Conservation (phyloP, 2,888 invertebrate genomes). For the Oligia strigilis region DNA sequence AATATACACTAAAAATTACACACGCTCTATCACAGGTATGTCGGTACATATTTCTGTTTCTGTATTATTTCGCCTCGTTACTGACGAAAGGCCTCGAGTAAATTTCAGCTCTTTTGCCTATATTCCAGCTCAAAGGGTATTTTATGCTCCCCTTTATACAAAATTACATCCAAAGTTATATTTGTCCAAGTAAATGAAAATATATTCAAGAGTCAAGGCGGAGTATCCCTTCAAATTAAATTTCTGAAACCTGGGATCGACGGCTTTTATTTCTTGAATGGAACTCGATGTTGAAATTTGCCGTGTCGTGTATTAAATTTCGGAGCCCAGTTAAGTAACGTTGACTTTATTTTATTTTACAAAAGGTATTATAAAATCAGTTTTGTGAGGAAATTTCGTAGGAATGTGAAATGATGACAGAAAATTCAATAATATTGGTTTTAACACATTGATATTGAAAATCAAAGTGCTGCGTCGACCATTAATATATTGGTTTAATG, state of each 20-base stretch:
- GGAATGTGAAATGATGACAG: not conserved
- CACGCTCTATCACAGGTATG: slow-evolving; percentile 39
- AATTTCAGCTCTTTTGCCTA: slow-evolving; percentile 42
- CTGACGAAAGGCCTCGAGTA: slow-evolving; percentile 42
- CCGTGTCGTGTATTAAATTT: slow-evolving; percentile 59
- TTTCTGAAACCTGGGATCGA: slow-evolving; percentile 57
- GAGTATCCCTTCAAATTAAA: slow-evolving; percentile 63
- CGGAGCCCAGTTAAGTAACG: slow-evolving; percentile 27
- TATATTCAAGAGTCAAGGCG: slow-evolving; percentile 56
- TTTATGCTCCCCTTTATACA: slow-evolving; percentile 55
- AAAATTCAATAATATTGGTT: not conserved
- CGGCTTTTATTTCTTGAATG: slow-evolving; percentile 58
- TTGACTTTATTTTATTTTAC: slow-evolving; percentile 52
- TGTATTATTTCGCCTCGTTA: slow-evolving; percentile 50
- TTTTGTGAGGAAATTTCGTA: not conserved
- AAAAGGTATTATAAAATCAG: slow-evolving; percentile 4
- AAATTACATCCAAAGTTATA: slow-evolving; percentile 63
- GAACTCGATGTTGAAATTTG: slow-evolving; percentile 56
- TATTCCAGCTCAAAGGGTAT: slow-evolving; percentile 59
- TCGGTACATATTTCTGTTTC: slow-evolving; percentile 27
- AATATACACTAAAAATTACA: slow-evolving; percentile 46
- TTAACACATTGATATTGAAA: not conserved
- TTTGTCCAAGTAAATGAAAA: slow-evolving; percentile 65
- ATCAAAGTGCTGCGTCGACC: too few species aligned
- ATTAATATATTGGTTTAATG: too few species aligned